Evolutionary conservation across 2,888 invertebrate species (phyloP), one percentile per base, ranked within the genome.

Genomic region (Caenorhabditis drosophilae): DNA sequence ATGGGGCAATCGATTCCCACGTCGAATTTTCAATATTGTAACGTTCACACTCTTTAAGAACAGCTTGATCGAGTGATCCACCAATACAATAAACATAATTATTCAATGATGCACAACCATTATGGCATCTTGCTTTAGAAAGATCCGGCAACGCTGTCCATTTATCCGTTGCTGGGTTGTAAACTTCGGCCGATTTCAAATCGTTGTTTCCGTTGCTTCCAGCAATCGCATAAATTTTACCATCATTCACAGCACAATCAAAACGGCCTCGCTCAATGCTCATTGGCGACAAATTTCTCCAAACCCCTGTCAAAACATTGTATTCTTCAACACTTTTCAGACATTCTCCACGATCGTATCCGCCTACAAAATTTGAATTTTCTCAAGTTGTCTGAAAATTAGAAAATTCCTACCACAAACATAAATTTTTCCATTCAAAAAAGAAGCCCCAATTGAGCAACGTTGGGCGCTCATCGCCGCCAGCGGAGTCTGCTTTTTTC

Each of bases 261-360:
- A 92, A 91, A 26, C 92, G 87, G 0, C 92, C 92, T 61, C 92
- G 87, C 57, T 90, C 89, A 68, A 89, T 88, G 54, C 87, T 87
- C 91, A 92, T 91, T 67, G 88, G 87, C 0, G 90, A 88, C 79
- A 90, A 85, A 23, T 87, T 83, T 40, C 85, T 83, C 92, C 92
- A 92, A 51, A 85, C 85, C 85, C 91, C 91, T 4, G 85, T 85
- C 47, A 85, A 86, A 4, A 90, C 89, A 80, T 89, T 88, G 86
- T 91, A 92, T 42, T 88, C 88, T 50, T 81, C 79, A 18, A 74
- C 90, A 20, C 89, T 87, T 72, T 88, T 88, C 75, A 92, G 86
- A 83, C 92, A 92, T 84, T 92, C 91, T 40, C 90, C 90, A 71
- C 92, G 88, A 85, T 92, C 91, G 85, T 92, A 92, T 9, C 90